These are phyloP conservation scores for Drosophila littoralis DNA, from an alignment of 1,140 invertebrate species.

Conservation along the genomic window DNA sequence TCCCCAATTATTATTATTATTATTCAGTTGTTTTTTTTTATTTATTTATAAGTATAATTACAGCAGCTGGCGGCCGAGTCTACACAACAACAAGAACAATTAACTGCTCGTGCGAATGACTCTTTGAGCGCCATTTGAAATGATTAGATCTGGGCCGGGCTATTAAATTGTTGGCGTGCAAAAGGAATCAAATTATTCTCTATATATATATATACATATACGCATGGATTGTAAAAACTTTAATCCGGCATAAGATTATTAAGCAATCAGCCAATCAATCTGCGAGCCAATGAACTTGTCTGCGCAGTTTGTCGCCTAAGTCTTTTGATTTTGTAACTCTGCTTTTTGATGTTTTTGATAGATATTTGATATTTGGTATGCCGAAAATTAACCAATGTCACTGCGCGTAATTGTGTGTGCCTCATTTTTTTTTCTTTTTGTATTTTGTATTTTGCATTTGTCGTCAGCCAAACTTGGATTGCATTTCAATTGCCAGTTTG, in stretches of 20 bases:
- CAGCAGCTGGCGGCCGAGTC: conserved; percentile 12
- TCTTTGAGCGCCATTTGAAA: conserved; percentile 44
- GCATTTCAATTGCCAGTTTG: conserved; percentile 74
- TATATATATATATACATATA: conserved; percentile 1
- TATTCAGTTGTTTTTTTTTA: too few relatives aligned
- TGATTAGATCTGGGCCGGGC: conserved; percentile 45
- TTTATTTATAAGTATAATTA: conserved; percentile 36
- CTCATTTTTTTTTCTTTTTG: conserved; percentile 44
- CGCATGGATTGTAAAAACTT: conserved; percentile 15
- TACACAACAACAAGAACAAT: conserved; percentile 24
- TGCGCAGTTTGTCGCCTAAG: conserved; percentile 39
- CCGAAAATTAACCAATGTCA: conserved; percentile 72
- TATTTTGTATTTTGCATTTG: conserved; percentile 59
- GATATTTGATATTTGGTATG: conserved; percentile 19
- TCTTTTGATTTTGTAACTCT: conserved; percentile 43
- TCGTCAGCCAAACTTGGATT: conserved; percentile 51
- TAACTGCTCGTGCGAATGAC: conserved; percentile 47
- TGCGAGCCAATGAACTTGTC: conserved; percentile 72
- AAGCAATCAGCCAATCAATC: conserved; percentile 78
- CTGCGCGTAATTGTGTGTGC: conserved; percentile 59
- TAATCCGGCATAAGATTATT: conserved; percentile 72
- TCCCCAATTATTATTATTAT: conserved; percentile 61
- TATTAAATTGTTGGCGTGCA: conserved; percentile 43
- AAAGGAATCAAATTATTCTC: conserved; percentile 40
- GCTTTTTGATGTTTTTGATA: conserved; percentile 23